Evolutionary conservation across 2,113 vertebrate genomes (phyloP).

Genomic region (Triplophysa siluroides): DNA sequence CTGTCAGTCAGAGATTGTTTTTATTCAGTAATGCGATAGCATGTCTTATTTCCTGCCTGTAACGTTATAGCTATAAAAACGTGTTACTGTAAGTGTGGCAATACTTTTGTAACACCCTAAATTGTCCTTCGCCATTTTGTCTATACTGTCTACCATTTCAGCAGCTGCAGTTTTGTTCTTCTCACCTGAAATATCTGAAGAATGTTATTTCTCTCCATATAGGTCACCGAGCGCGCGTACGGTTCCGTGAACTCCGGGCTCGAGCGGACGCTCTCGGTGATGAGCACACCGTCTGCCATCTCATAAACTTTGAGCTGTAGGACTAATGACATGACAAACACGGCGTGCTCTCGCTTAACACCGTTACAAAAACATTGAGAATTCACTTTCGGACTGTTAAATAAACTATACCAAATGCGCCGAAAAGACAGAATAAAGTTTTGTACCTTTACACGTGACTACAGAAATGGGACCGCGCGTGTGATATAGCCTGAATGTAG

Average conservation of each 20-base stretch:
- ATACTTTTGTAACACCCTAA: background rate
- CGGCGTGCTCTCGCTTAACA: background rate
- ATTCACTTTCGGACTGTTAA: background rate
- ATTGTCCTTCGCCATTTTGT: slow-evolving; percentile 39
- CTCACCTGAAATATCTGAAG: slow-evolving; percentile 82
- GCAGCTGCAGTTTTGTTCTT: background rate
- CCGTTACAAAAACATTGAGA: background rate
- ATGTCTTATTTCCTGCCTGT: no score
- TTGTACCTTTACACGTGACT: background rate
- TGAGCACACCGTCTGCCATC: slow-evolving; percentile 46
- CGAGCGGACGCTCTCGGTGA: slow-evolving; percentile 16
- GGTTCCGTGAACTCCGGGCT: slow-evolving; percentile 69
- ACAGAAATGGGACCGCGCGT: background rate
- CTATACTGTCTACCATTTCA: slow-evolving; percentile 38
- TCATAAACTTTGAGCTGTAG: background rate
- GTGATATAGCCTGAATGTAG: slow-evolving; percentile 6
- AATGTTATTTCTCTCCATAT: slow-evolving; percentile 81
- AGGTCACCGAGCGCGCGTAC: slow-evolving; percentile 71
- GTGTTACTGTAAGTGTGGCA: no score
- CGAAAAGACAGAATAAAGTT: background rate
- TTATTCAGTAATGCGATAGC: no score
- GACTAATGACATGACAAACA: background rate
- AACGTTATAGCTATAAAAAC: no score
- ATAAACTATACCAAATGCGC: background rate
- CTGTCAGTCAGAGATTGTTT: no score